Conservation (phyloP, 2,113 vertebrate species). For the Stercorarius parasiticus region DNA sequence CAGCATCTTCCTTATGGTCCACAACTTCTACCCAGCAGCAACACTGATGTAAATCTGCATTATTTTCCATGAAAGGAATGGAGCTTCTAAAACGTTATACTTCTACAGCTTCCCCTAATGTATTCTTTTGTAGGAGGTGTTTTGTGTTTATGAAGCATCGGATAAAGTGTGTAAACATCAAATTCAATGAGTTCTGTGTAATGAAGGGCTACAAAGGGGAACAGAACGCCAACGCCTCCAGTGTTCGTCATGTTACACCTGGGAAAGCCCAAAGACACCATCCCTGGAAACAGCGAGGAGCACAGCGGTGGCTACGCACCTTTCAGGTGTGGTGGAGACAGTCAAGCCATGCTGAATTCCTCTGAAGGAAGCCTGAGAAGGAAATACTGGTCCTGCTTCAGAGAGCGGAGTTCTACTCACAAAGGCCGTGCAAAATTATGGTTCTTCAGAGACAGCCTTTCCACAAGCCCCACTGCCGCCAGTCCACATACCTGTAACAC, state of each 20-base stretch:
- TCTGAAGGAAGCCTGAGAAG: not conserved
- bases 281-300: not conserved
- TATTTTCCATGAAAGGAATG: not conserved
- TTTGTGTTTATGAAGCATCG: not conserved
- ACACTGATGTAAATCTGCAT: not conserved
- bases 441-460: not conserved
- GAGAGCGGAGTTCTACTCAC: not conserved
- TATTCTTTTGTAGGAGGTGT: not conserved
- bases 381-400: not conserved
- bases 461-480: too few relatives aligned
- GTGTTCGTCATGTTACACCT: not conserved
- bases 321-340: not conserved
- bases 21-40: not conserved
- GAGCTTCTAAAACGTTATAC: not conserved
- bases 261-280: not conserved
- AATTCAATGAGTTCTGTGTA: too few relatives aligned
- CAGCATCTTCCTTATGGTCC: not conserved
- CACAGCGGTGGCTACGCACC: too few relatives aligned
- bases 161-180: not conserved
- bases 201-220: not conserved
- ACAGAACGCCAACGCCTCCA: not conserved
- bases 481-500: fast-evolving
- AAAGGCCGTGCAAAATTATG: not conserved
- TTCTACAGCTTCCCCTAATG: not conserved
- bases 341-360: not conserved